These are phyloP conservation scores for Epinotia ramella DNA, from an alignment of 2,888 invertebrate genomes.

Conservation along the genomic window DNA sequence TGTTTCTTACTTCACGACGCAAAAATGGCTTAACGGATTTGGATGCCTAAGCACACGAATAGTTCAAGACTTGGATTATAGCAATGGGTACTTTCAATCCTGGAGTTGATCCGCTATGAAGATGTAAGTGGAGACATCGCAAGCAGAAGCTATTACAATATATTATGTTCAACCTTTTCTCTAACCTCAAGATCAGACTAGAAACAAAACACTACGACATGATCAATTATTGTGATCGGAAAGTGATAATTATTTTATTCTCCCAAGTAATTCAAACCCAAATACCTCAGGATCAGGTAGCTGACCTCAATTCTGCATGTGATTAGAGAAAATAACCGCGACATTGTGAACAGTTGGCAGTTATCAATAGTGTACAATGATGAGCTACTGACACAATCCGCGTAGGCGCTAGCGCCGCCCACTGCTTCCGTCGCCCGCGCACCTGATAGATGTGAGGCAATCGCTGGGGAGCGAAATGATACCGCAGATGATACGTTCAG, in stretches of 20 bases:
- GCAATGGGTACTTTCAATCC: background rate
- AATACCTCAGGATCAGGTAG: background rate
- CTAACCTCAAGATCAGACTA: too few relatives aligned
- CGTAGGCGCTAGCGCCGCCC: constrained; percentile 78
- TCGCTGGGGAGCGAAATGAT: constrained; percentile 50
- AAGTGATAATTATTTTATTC: too few relatives aligned
- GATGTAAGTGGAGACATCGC: too few relatives aligned
- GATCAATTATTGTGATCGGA: too few relatives aligned
- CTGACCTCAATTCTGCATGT: background rate
- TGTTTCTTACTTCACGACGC: background rate
- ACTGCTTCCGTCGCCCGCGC: constrained; percentile 80
- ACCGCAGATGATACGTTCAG: constrained; percentile 15
- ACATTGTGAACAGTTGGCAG: background rate
- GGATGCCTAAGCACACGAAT: background rate
- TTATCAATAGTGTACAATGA: constrained; percentile 51
- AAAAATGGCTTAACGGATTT: background rate
- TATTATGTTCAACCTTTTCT: too few relatives aligned
- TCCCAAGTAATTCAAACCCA: too few relatives aligned
- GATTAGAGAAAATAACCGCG: background rate
- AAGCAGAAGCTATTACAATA: too few relatives aligned
- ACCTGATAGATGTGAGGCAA: constrained; percentile 76
- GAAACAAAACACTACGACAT: too few relatives aligned
- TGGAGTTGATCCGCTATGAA: too few relatives aligned
- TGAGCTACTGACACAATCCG: constrained; percentile 77
- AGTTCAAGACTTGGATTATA: background rate